phyloP scores from a whole-genome alignment of 1,140 invertebrate genomes.

The Chionoecetes opilio region DNA sequence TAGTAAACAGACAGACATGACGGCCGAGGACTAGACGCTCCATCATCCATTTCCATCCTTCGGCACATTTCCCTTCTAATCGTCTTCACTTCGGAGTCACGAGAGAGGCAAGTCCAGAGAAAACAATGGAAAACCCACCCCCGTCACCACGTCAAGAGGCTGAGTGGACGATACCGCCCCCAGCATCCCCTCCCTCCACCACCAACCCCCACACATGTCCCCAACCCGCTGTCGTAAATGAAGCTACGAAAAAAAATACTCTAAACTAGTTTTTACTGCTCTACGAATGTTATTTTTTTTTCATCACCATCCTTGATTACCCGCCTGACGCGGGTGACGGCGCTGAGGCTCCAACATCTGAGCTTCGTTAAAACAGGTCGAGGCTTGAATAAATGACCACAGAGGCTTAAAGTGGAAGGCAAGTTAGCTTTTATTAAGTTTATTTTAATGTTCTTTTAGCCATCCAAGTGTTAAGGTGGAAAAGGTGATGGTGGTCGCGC shows the following conservation, averaged over 20 bases:
- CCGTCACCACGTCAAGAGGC: neutral
- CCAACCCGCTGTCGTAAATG: neutral
- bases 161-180: neutral
- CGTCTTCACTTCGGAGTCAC: neutral
- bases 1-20: neutral
- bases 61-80: too few species aligned
- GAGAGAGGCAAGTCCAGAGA: neutral
- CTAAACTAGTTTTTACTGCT: neutral
- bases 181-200: neutral
- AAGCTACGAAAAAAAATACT: neutral
- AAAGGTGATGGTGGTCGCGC: neutral
- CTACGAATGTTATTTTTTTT: neutral
- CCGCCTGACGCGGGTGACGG: neutral
- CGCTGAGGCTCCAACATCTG: neutral
- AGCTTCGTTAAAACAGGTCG: neutral
- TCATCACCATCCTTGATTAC: neutral
- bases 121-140: neutral
- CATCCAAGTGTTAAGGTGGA: neutral
- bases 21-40: neutral
- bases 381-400: slow-evolving; percentile 23
- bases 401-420: neutral
- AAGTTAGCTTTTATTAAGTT: neutral
- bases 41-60: neutral
- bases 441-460: neutral
- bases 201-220: neutral